Percentiles rank a stretch among this genome's conserved stretches.
phyloP scores from a whole-genome alignment of 2,888 invertebrate genomes.

The Diarsia mendica region DNA sequence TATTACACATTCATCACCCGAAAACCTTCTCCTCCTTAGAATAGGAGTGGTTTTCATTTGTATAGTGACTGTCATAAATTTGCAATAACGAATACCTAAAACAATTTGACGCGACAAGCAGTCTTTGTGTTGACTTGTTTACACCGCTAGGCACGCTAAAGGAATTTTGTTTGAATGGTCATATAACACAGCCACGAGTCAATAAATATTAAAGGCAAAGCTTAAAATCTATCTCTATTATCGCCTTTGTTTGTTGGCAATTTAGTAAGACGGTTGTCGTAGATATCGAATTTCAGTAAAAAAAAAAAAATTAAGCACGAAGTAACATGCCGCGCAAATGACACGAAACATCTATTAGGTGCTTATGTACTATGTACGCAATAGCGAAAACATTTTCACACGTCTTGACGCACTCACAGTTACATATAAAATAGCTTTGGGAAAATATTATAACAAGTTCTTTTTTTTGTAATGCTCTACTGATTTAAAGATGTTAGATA shows the following conservation, averaged over 20 bases:
- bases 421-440: neutral
- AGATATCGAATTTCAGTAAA: conserved; percentile 21
- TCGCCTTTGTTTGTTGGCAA: conserved; percentile 16
- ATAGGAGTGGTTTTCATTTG: conserved; percentile 45
- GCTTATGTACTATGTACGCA: neutral
- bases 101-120: conserved; percentile 69
- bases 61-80: conserved; percentile 29
- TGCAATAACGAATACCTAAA: conserved; percentile 68
- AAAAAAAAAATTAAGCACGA: neutral
- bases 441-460: neutral
- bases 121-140: conserved; percentile 74
- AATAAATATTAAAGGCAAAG: conserved; percentile 52
- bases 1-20: conserved; percentile 15
- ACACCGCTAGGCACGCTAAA: conserved; percentile 68
- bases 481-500: neutral
- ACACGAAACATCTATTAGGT: neutral
- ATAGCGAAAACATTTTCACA: neutral
- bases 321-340: neutral
- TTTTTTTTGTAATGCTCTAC: neutral
- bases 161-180: conserved; percentile 65
- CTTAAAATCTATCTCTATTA: conserved; percentile 39
- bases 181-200: conserved; percentile 43
- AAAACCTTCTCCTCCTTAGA: conserved; percentile 16
- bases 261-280: conserved; percentile 7
- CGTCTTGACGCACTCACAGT: neutral